Evolutionary conservation across 1,140 invertebrate species (phyloP), one percentile per base, ranked within the genome.

Genomic region (Drosophila paulistorum): DNA sequence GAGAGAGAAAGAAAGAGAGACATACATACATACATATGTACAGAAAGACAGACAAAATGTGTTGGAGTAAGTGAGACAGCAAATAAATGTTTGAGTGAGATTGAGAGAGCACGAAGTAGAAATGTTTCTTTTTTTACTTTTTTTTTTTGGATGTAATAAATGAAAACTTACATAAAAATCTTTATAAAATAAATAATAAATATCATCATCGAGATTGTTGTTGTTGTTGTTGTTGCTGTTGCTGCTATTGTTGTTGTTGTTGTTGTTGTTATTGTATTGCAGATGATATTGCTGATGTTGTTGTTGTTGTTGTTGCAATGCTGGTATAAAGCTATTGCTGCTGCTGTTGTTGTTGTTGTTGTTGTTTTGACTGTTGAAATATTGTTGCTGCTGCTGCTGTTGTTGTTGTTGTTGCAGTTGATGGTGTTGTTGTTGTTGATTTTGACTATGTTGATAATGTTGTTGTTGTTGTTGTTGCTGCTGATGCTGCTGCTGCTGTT

Each of bases 111-210:
- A 30, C 6, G 5, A 30, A 9, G 10, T 13, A 26, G 37, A 17
- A 30, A n/a, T 48, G 6, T 20, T 37, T 37, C n/a, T n/a, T n/a
- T n/a, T n/a, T n/a, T n/a, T n/a, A n/a, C n/a, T 23, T 23, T 42
- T 41, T 54, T 30, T 64, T 26, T 26, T 26, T 23, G 1, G 17
- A 23, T 26, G 3, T 26, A 7, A 54, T 13, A 67, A 66, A 62
- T 48, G 26, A 42, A 30, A 69, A 87, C 84, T 87, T 87, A 87
- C 84, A 89, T 87, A 87, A 78, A 87, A 87, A 89, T 87, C 84
- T 89, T 87, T 87, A 82, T 87, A 87, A 87, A 87, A 89, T 60
- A 87, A 87, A 89, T 87, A 87, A 87, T 89, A 87, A 83, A 87
- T 73, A 79, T 87, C 84, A 80, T 87, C 83, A 74, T 87, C 83